Evolutionary conservation across 1,140 invertebrate species (phyloP), one percentile per base, ranked within the genome.

Genomic region (Neoseiulus cucumeris): DNA sequence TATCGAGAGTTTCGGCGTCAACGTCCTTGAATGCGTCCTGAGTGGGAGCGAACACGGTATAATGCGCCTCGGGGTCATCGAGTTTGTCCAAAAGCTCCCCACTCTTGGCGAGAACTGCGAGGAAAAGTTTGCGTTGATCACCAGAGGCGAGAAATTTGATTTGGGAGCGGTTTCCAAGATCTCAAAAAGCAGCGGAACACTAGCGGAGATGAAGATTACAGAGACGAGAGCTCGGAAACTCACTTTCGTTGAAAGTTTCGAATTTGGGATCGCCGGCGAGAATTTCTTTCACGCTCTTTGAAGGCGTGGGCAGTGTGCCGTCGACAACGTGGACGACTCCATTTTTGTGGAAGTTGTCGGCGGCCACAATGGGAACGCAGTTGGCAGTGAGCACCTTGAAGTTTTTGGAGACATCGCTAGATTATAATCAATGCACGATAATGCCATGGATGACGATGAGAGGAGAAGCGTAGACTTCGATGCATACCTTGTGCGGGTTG

Each of bases 311-410:
- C 14, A 82, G 68, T 2, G 80, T 72, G 44, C 74, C 71, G 47
- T 80, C 77, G 5, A 82, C 72, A 6, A 79, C 72, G 69, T 83
- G 81, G 6, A 82, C 74, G 25, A 82, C 75, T 1, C 80, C 80
- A 68, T 80, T 80, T 2, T 71, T 75, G 1, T 79, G 78, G 66
- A 75, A 70, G 66, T 78, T 77, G 70, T 81, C 77, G 68, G 67
- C 66, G 33, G 71, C 69, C 28, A 68, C 69, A 1, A 79, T 68
- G 22, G 68, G 70, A 1, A 72, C 72, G 67, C 77, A 79, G 69
- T 79, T 78, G 7, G 74, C 76, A 18, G 76, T 76, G 25, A 76
- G 71, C 64, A 78, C 59, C 74, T 76, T 64, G 18, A 69, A 67
- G 9, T 44, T 41, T 64, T 33, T 64, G 18, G 45, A 65, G n/a